Evolutionary conservation across 2,797 vertebrate genomes (phyloP), one percentile per base, ranked within the genome.

Genomic region (Hemitrygon akajei): DNA sequence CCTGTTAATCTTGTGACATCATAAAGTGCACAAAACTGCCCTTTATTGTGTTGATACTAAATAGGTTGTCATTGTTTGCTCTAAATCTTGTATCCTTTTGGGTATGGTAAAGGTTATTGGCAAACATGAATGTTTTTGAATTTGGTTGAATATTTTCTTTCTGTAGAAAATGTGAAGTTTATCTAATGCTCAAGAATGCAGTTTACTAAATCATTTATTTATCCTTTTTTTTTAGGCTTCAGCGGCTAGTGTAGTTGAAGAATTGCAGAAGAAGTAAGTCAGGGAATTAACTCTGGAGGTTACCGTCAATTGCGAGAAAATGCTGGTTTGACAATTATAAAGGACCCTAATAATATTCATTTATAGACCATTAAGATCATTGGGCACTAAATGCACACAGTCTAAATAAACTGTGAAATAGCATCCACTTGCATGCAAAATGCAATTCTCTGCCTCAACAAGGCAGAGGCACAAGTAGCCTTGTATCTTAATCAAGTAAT

Each of bases 231-330:
- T 94, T 94, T 95, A 99, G 98, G 98, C 96, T 81, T 97, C 96
- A 0, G 98, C 98, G 94, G 97, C 98, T 95, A 98, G 97, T 95
- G 97, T 98, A 95, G 98, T 99, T 94, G 98, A 99, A 95, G 98
- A 99, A 95, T 97, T 99, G 93, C 98, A 99, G 95, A 99, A 99
- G 96, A 97, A 98, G 99, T 99, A 96, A 97, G 97, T 94, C 95
- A 96, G 75, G 86, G 30, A 94, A 76, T 94, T 94, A 20, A 95
- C 0, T 94, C 11, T 93, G 93, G 34, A 22, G 0, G 20, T 86
- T n/a, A 27, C 16, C 63, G n/a, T 18, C 77, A 86, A 16, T 25
- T 12, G 10, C 27, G 63, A 89, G 7, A 69, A 34, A 20, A 20
- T 89, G 40, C n/a, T 89, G 86, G 25, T 16, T 10, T 10, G 34